Percentiles rank a stretch among this genome's conserved stretches.
Conservation (phyloP, 2,797 vertebrate species). For the Yasuhikotakia modesta region DNA sequence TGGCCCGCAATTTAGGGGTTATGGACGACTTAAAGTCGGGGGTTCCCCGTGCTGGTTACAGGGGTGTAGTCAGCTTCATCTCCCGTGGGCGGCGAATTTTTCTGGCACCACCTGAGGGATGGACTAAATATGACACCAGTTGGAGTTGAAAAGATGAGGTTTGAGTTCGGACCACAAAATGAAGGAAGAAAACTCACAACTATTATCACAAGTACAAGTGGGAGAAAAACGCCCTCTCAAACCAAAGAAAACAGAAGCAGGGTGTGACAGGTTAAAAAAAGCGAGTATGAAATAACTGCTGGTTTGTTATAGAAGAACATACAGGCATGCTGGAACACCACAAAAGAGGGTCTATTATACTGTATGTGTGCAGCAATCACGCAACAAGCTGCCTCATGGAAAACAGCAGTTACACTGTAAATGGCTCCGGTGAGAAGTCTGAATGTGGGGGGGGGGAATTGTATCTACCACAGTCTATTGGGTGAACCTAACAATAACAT, state of each 20-base stretch:
- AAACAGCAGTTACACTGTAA: constrained; percentile 19
- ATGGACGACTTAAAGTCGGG: constrained; percentile 98
- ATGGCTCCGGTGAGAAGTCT: constrained; percentile 3
- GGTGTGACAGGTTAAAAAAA: constrained; percentile 41
- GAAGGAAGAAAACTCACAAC: constrained; percentile 23
- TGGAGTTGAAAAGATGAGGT: constrained; percentile 85
- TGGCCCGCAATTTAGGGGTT: constrained; percentile 86
- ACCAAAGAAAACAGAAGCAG: constrained; percentile 74
- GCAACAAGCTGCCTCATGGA: constrained; percentile 27
- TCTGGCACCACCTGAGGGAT: constrained; percentile 85
- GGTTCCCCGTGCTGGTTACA: constrained; percentile 91
- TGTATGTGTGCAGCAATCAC: constrained; percentile 32
- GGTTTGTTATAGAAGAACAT: constrained; percentile 39
- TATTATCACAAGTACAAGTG: constrained; percentile 18
- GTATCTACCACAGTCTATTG: neutral
- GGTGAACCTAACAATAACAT: neutral
- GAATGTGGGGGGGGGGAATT: neutral
- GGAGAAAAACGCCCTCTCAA: constrained; percentile 67
- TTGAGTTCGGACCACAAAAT: neutral
- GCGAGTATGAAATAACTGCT: constrained; percentile 36
- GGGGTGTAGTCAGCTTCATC: constrained; percentile 87
- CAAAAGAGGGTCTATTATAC: constrained; percentile 5
- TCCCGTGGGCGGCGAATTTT: constrained; percentile 87
- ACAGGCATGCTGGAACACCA: constrained; percentile 40
- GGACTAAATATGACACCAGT: constrained; percentile 87